Evolutionary conservation across 1,140 invertebrate genomes (phyloP), one percentile per base, ranked within the genome.

Genomic region (Heliconius himera): DNA sequence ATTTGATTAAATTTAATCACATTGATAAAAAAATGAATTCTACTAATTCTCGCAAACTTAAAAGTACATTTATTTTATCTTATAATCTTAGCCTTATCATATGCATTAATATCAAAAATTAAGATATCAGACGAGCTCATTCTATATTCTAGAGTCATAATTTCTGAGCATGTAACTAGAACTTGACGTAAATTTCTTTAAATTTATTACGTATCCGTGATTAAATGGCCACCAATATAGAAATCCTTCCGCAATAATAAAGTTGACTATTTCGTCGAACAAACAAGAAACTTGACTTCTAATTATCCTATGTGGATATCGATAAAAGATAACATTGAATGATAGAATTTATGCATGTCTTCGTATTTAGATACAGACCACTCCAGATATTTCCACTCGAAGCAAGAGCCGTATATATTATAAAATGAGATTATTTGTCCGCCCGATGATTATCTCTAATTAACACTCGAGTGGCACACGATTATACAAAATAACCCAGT

Each of bases 401-500:
- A 77, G 76, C 83, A 85, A 88, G 83, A 87, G 89, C 84, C 88
- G 84, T 88, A 77, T 79, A 79, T 88, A 89, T 90, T 91, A 87
- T 81, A 86, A 70, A 54, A 85, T 85, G 82, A 88, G 92, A 92
- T 93, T 92, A 90, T 86, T 88, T 91, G 87, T 90, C 84, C 85
- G 82, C 84, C 82, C 26, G 85, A 87, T 91, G 88, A 93, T 94
- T 88, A 94, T 93, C 92, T 86, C 84, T 87, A 90, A 93, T 89
- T 90, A 91, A 88, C 87, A 87, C 88, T 93, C 84, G 83, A 94
- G 91, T 91, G 88, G 79, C 76, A 78, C 82, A 80, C 88, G 89
- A 91, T 94, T 91, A 90, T 89, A 90, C 88, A 86, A 85, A 91
- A 89, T 94, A 94, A 91, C 90, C 92, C 87, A 94, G 90, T 93